phyloP scores from a whole-genome alignment of 1,140 invertebrate genomes.

The Brachionus rubens region DNA sequence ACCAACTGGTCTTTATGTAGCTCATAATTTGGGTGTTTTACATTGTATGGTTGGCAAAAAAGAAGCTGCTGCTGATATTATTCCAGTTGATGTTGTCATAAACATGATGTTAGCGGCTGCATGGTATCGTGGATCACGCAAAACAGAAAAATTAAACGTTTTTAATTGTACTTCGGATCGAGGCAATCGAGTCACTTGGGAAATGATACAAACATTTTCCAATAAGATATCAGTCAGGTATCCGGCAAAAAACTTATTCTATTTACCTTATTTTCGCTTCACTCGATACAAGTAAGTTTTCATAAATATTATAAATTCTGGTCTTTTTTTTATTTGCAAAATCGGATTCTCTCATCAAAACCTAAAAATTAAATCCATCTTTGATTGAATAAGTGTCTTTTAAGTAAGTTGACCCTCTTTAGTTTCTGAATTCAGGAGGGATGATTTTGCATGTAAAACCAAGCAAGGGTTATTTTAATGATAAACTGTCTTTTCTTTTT shows the following conservation, averaged over 20 bases:
- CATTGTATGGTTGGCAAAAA: constrained; percentile 74
- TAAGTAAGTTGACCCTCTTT: no score
- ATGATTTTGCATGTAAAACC: no score
- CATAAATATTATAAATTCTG: no score
- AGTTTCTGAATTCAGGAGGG: no score
- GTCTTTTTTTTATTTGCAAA: no score
- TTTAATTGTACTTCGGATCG: constrained; percentile 47
- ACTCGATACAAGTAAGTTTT: constrained; percentile 54
- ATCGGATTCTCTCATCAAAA: no score
- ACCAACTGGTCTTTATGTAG: constrained; percentile 52
- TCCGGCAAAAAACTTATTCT: constrained; percentile 53
- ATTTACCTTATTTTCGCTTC: constrained; percentile 55
- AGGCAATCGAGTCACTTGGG: constrained; percentile 48
- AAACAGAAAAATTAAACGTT: constrained; percentile 54
- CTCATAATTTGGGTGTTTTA: constrained; percentile 71
- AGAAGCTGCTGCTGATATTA: constrained; percentile 79
- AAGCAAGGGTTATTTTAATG: no score
- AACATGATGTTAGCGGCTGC: constrained; percentile 78
- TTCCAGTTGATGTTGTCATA: constrained; percentile 86
- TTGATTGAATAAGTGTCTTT: no score
- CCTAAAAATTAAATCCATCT: no score
- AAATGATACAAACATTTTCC: constrained; percentile 11
- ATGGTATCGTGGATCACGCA: constrained; percentile 68
- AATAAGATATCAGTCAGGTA: constrained; percentile 54
- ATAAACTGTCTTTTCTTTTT: no score